These are phyloP conservation scores for Drosophila mayaguana DNA, from an alignment of 2,888 invertebrate species.

Conservation along the genomic window DNA sequence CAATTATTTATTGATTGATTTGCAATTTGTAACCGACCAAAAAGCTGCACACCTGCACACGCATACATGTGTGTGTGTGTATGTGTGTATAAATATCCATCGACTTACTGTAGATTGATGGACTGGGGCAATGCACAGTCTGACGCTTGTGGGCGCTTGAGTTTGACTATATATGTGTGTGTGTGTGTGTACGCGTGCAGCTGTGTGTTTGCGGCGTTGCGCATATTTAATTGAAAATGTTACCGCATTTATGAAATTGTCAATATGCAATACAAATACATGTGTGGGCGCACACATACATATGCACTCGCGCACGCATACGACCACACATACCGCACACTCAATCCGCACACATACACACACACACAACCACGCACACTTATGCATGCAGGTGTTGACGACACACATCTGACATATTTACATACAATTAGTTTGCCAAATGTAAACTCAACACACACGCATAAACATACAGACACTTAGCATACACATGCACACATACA, in stretches of 20 bases:
- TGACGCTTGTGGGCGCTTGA: slow-evolving; percentile 32
- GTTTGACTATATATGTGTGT: slow-evolving; percentile 42
- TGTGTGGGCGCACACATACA: slow-evolving; percentile 17
- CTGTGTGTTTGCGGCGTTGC: slow-evolving; percentile 74
- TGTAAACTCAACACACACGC: slow-evolving; percentile 58
- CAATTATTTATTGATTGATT: slow-evolving; percentile 82
- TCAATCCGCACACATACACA: slow-evolving; percentile 15
- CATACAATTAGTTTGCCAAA: slow-evolving; percentile 80
- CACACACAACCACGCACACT: slow-evolving; percentile 11
- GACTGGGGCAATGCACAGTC: slow-evolving; percentile 31
- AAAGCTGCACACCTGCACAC: slow-evolving; percentile 75
- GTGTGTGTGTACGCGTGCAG: slow-evolving; percentile 51
- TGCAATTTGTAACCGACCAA: slow-evolving; percentile 82
- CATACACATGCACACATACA: background rate
- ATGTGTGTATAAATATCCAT: slow-evolving; percentile 55
- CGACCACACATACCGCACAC: slow-evolving; percentile 15
- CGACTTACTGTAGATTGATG: slow-evolving; percentile 73
- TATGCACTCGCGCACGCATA: slow-evolving; percentile 7
- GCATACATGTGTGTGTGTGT: slow-evolving; percentile 15
- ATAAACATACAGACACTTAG: slow-evolving; percentile 8
- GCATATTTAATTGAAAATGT: slow-evolving; percentile 81
- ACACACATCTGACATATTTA: slow-evolving; percentile 78
- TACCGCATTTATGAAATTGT: slow-evolving; percentile 81
- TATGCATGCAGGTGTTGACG: slow-evolving; percentile 69
- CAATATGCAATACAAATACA: slow-evolving; percentile 74